Evolutionary conservation across 2,113 vertebrate genomes (phyloP), one percentile per base, ranked within the genome.

Genomic region (Columbina picui): DNA sequence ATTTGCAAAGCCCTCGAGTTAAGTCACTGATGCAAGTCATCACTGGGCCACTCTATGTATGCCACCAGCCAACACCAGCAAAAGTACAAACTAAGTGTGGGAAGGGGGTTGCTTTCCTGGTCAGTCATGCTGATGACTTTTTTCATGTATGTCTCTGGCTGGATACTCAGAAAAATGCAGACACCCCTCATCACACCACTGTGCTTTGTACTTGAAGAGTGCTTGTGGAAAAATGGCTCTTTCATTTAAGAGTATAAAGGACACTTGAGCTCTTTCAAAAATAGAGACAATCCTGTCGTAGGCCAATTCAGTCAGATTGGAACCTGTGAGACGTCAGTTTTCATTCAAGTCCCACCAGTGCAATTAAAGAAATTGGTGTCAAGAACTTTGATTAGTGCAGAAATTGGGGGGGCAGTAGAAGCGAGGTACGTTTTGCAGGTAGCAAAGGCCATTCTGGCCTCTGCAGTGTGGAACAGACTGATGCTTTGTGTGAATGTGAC

Each of bases 401-500:
- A 77, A 91, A 47, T 12, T 45, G 25, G 30, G n/a, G 38, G 25
- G 65, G 21, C 25, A 78, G 74, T 49, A 82, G 65, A 77, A 84
- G n/a, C 0, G 0, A 14, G 34, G 8, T 59, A 39, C 1, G 0
- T 57, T 90, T 64, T 92, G 43, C 38, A 69, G 50, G 56, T 49
- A 56, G 36, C 55, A 86, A 90, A 93, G 39, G 45, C 36, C 39
- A 43, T 65, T 56, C 61, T 70, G 59, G 43, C 32, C 36, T 90
- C 64, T 87, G 60, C 27, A 52, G 18, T 2, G 12, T 49, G 23
- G 63, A 87, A 71, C 6, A 50, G 59, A 64, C 50, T 65, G 55
- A 86, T 67, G 52, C 11, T 92, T 85, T 47, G 6, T 50, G 32
- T 84, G 76, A 90, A 90, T 59, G 85, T 43, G 71, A 84, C 87